Percentiles rank a stretch among this genome's conserved stretches.
Evolutionary conservation across 2,888 invertebrate species (phyloP).

Genomic region (Xestia ashworthii): DNA sequence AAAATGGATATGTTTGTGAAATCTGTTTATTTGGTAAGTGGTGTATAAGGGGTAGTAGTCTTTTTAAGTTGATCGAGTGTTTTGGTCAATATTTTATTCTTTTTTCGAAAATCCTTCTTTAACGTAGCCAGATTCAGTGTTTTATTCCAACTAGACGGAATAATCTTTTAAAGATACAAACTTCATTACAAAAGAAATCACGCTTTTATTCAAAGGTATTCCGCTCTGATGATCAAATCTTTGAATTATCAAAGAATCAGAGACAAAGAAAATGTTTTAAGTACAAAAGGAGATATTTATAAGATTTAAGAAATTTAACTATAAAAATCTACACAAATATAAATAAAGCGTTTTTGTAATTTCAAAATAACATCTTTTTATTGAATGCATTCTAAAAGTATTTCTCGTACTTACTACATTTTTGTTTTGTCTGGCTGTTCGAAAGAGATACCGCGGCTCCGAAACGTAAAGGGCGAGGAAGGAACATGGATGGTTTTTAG

Average conservation of each 20-base stretch:
- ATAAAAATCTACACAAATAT: too few relatives aligned
- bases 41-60: background rate
- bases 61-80: constrained; percentile 15
- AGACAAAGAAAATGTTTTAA: constrained; percentile 1
- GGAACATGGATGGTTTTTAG: too few relatives aligned
- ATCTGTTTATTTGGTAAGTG: constrained; percentile 15
- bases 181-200: constrained; percentile 5
- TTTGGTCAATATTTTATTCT: background rate
- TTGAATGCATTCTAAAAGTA: too few relatives aligned
- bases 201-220: background rate
- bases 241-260: background rate
- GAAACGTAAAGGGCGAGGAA: too few relatives aligned
- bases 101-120: background rate
- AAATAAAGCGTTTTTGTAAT: too few relatives aligned
- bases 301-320: background rate
- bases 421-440: too few relatives aligned
- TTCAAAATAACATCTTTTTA: too few relatives aligned
- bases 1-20: constrained; percentile 43
- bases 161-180: constrained; percentile 2
- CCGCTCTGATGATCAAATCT: background rate
- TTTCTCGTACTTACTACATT: too few relatives aligned
- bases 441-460: too few relatives aligned
- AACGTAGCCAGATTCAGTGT: background rate
- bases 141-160: background rate
- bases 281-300: background rate